phyloP scores from a whole-genome alignment of 2,113 vertebrate species.

The Apaloderma vittatum region DNA sequence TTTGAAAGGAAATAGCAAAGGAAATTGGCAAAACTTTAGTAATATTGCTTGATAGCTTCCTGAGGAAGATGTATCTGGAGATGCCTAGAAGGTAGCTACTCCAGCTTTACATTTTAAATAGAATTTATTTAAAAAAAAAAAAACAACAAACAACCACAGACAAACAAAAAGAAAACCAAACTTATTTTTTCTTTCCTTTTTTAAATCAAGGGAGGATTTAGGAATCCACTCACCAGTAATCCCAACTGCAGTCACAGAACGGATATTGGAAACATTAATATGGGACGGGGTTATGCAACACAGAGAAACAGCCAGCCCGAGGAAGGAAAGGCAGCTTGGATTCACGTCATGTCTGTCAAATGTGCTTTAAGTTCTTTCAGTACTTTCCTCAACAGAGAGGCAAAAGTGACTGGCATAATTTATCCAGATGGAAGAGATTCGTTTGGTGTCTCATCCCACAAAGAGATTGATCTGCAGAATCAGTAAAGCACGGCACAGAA shows the following conservation, averaged over 20 bases:
- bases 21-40: conserved; percentile 62
- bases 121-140: background rate
- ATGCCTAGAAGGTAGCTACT: background rate
- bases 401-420: background rate
- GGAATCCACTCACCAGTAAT: conserved; percentile 28
- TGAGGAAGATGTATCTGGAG: background rate
- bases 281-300: background rate
- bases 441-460: background rate
- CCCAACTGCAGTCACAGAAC: background rate
- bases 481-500: background rate
- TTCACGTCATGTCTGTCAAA: background rate
- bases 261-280: conserved; percentile 32
- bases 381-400: background rate
- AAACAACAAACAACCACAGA: background rate
- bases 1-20: conserved; percentile 50
- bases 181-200: background rate
- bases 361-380: background rate
- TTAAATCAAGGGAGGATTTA: conserved; percentile 30
- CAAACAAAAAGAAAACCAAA: background rate
- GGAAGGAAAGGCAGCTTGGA: background rate
- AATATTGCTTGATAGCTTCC: conserved; percentile 26
- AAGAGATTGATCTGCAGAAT: background rate
- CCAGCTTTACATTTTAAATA: background rate
- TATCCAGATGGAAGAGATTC: conserved; percentile 16
- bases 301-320: background rate